These are phyloP conservation scores for Stictocephala bisonia DNA, from an alignment of 2,888 invertebrate species.

Conservation along the genomic window DNA sequence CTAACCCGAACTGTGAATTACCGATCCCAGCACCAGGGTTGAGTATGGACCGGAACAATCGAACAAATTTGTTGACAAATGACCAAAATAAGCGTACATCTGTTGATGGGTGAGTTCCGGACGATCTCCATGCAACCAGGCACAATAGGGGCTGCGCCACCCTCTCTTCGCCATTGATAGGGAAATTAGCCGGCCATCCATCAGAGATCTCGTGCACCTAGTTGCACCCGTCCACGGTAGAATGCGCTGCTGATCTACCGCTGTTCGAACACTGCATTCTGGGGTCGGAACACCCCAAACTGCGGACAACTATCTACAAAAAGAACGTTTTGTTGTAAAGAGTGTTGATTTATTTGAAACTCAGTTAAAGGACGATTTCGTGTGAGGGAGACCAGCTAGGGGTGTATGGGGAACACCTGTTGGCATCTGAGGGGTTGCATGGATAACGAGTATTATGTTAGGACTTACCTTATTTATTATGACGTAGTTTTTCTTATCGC, in stretches of 20 bases:
- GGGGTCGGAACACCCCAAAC: constrained; percentile 15
- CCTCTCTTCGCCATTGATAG: constrained; percentile 15
- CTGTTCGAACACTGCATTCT: no score
- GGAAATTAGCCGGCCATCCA: constrained; percentile 17
- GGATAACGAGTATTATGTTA: no score
- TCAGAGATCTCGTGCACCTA: constrained; percentile 30
- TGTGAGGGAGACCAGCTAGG: constrained; percentile 6
- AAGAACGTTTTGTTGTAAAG: constrained; percentile 23
- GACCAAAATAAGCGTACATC: constrained; percentile 34
- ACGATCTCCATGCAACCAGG: background rate
- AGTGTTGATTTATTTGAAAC: constrained; percentile 27
- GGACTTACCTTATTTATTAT: no score
- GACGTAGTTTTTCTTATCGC: no score
- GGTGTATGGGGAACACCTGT: constrained; percentile 30
- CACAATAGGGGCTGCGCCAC: constrained; percentile 2
- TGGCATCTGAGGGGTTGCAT: constrained; percentile 1
- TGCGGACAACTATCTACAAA: no score
- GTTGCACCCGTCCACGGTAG: constrained; percentile 26
- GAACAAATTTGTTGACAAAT: constrained; percentile 40
- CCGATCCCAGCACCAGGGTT: no score
- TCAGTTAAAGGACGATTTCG: constrained; percentile 28
- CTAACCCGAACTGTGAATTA: no score
- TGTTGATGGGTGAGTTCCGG: constrained; percentile 34
- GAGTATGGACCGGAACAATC: constrained; percentile 16
- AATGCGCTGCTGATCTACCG: background rate